Percentiles rank a stretch among this genome's conserved stretches.
Conservation (phyloP, 2,797 vertebrate genomes). For the Salarias fasciatus region DNA sequence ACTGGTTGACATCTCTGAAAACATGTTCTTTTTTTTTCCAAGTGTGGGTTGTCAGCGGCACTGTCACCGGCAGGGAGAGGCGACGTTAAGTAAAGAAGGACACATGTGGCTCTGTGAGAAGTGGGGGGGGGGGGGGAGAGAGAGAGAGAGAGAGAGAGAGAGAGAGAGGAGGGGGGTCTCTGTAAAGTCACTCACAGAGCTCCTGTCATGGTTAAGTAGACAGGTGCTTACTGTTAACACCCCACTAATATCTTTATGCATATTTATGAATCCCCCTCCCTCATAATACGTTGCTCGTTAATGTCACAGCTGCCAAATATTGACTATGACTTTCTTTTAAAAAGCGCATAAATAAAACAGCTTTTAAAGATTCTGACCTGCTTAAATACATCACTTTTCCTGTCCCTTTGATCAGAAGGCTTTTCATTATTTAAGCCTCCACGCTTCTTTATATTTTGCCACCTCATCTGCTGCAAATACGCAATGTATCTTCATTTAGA, state of each 20-base stretch:
- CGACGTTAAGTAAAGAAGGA: constrained; percentile 91
- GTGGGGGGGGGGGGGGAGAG: constrained; percentile 65
- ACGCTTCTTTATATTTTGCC: constrained; percentile 62
- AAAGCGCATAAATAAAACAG: constrained; percentile 95
- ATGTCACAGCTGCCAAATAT: constrained; percentile 96
- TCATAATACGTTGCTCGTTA: constrained; percentile 93
- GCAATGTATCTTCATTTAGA: constrained; percentile 77
- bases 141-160: too few relatives aligned
- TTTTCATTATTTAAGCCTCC: constrained; percentile 77
- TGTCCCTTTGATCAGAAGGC: constrained; percentile 79
- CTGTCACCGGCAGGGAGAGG: constrained; percentile 76
- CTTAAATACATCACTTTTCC: constrained; percentile 85
- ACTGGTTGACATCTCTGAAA: constrained; percentile 77
- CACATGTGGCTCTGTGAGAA: constrained; percentile 87
- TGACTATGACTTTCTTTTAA: constrained; percentile 84
- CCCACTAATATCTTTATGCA: constrained; percentile 97
- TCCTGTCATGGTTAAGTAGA: constrained; percentile 97
- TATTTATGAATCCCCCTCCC: constrained; percentile 94
- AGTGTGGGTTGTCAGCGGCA: constrained; percentile 80
- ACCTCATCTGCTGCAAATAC: constrained; percentile 69
- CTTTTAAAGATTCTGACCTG: constrained; percentile 89
- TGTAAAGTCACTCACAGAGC: constrained; percentile 95
- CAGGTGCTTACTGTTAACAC: constrained; percentile 97
- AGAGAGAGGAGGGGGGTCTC: constrained; percentile 81
- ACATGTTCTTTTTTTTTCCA: constrained; percentile 73